Percentiles rank a stretch among this genome's conserved stretches.
Conservation (phyloP, 2,113 vertebrate genomes). For the Poecile atricapillus region DNA sequence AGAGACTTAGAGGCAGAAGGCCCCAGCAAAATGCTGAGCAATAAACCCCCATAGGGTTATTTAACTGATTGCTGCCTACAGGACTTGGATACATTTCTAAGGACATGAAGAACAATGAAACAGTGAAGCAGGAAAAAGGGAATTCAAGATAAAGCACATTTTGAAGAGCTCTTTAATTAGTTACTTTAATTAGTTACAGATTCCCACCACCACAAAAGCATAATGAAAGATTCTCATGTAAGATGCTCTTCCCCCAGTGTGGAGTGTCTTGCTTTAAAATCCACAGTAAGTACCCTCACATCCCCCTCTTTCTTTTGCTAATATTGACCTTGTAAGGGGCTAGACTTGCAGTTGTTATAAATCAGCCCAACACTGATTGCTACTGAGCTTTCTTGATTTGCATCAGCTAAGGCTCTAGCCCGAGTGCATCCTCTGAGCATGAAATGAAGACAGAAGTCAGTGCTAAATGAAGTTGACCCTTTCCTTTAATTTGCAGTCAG, state of each 20-base stretch:
- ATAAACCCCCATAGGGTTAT: not conserved
- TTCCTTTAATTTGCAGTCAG: not conserved
- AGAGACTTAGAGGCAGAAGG: not conserved
- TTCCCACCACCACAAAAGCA: not conserved
- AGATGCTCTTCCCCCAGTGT: not conserved
- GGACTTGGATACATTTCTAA: not conserved
- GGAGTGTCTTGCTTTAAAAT: not conserved
- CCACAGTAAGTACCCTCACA: not conserved
- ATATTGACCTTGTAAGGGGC: constrained; percentile 43
- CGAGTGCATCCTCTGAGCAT: not conserved
- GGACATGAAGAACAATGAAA: not conserved
- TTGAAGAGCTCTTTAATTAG: constrained; percentile 20
- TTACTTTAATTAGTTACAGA: constrained; percentile 7
- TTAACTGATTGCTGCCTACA: not conserved
- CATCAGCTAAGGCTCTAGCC: not conserved
- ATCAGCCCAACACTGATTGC: constrained; percentile 32
- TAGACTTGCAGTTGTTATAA: constrained; percentile 5
- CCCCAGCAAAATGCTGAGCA: not conserved
- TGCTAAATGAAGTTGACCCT: constrained; percentile 1
- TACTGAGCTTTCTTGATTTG: constrained; percentile 43
- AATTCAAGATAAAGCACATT: not conserved
- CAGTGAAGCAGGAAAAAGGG: not conserved
- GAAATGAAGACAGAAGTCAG: constrained; percentile 19
- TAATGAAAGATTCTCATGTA: not conserved
- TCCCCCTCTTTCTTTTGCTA: constrained; percentile 23